Conservation (phyloP, 2,888 invertebrate species). For the Deilephila elpenor region DNA sequence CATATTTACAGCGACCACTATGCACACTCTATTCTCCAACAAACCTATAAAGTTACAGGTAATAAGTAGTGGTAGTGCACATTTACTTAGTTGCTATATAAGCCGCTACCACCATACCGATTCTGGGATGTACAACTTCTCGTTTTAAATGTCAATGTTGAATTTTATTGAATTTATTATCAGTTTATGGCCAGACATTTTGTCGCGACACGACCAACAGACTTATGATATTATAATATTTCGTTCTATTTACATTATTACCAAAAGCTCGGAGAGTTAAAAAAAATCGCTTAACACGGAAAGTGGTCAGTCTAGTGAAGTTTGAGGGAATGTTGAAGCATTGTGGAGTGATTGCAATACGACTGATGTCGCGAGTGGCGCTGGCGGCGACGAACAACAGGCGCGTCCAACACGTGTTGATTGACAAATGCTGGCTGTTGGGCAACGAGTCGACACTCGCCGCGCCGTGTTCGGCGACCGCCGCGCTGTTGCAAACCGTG, state of each 20-base stretch:
- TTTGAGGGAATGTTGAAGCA: neutral
- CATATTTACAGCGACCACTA: neutral
- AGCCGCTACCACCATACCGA: neutral
- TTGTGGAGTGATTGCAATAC: neutral
- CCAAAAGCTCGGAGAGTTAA: neutral
- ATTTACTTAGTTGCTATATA: neutral
- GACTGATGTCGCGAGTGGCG: constrained; percentile 3
- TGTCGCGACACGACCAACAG: neutral
- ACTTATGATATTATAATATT: neutral
- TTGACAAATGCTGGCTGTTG: constrained; percentile 8
- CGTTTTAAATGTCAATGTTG: neutral
- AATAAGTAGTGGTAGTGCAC: neutral
- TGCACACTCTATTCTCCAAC: neutral
- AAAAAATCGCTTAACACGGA: neutral
- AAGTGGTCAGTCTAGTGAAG: neutral
- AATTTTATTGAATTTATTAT: constrained; percentile 6
- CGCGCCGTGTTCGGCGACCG: neutral
- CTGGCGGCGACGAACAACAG: constrained; percentile 14
- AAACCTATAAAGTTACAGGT: neutral
- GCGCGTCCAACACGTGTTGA: constrained; percentile 13
- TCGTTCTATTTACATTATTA: constrained; percentile 1
- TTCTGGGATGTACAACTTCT: neutral
- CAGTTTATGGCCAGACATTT: neutral
- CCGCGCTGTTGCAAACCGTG: neutral
- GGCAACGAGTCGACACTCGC: neutral